Evolutionary conservation across 2,797 vertebrate genomes (phyloP), one percentile per base, ranked within the genome.

Genomic region (Thaleichthys pacificus): DNA sequence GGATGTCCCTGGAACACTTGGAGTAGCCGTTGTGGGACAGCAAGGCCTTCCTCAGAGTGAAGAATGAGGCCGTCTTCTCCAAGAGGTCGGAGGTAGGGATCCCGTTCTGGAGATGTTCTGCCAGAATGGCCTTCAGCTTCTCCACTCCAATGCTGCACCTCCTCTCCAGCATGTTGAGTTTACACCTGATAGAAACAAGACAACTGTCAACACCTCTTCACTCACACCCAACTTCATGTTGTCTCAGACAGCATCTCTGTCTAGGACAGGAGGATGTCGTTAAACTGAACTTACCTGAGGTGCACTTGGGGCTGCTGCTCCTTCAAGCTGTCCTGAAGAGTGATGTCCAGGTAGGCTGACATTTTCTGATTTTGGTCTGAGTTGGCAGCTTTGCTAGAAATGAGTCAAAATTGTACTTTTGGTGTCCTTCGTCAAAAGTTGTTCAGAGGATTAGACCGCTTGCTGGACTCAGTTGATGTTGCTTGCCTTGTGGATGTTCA

Each of bases 21-120:
- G 91, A 91, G 85, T 91, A 93, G 72, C 93, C 91, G 4, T 62
- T 85, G 80, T 86, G 91, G 5, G 87, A 84, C 70, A 93, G 82
- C 62, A 91, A 80, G 14, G 85, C 86, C 78, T 87, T 91, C 62
- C 86, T 91, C 73, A 91, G 19, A 0, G 87, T 90, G 76, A 93
- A 85, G 69, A 92, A 81, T 7, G 84, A 89, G 70, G 90, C 81
- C 0, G 88, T 92, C 75, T 91, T 94, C 74, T 93, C 93, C 83
- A 91, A 63, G 70, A 93, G 72, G 42, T 93, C 91, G 15, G 85
- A 71, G 0, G 88, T 47, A 0, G 90, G 88, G 74, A 91, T 80
- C 3, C 91, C 90, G 0, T 84, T 87, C 62, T 91, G 88, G 49
- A 92, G 81, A 58, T 92, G 90, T 3, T 88, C 91, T 67, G 75